Evolutionary conservation across 1,140 invertebrate species (phyloP).

Genomic region (Neodiprion fabricii): DNA sequence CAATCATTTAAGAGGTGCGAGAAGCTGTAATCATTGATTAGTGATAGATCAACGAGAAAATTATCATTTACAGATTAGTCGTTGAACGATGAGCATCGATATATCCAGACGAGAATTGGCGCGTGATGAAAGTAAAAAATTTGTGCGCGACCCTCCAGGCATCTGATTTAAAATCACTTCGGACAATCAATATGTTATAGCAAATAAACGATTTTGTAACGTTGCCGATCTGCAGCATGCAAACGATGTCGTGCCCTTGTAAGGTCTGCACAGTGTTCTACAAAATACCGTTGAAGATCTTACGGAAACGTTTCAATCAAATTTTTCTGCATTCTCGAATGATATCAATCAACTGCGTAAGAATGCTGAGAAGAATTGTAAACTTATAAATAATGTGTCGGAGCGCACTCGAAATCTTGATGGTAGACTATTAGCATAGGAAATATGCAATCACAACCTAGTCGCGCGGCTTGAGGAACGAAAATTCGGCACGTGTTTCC

Average conservation of each 20-base stretch:
- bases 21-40: slow-evolving; percentile 30
- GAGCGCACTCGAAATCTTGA: neutral
- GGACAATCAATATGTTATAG: slow-evolving; percentile 23
- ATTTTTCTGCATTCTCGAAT: neutral
- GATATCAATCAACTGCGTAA: neutral
- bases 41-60: neutral
- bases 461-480: neutral
- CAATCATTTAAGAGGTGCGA: neutral
- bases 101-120: slow-evolving; percentile 25
- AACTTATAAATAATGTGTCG: neutral
- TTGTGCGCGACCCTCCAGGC: slow-evolving; percentile 17
- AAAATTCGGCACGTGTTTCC: neutral
- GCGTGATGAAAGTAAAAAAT: neutral
- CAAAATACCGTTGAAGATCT: neutral
- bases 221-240: slow-evolving; percentile 9
- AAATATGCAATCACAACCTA: neutral
- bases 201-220: slow-evolving; percentile 21
- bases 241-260: neutral
- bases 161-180: slow-evolving; percentile 23
- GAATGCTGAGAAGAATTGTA: neutral
- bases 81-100: slow-evolving; percentile 22
- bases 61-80: neutral
- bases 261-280: neutral
- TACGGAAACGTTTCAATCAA: neutral
- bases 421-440: neutral